Evolutionary conservation across 2,888 invertebrate genomes (phyloP).

Genomic region (Caenorhabditis becei): DNA sequence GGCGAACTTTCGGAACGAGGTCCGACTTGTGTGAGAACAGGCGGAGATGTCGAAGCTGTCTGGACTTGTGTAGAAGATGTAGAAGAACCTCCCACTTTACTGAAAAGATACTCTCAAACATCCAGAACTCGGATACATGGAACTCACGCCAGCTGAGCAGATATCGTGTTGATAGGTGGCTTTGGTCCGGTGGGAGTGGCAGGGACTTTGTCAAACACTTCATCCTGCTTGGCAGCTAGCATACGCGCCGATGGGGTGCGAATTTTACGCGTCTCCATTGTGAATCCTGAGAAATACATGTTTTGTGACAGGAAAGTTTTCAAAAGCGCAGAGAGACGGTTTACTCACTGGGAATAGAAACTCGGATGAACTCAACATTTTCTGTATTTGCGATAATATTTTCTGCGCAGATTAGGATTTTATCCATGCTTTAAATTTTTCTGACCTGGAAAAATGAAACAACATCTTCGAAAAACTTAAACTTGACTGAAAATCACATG

Average conservation of each 20-base stretch:
- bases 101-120: neutral
- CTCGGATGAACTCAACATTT: neutral
- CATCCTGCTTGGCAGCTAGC: conserved; percentile 46
- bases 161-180: neutral
- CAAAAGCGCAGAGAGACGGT: neutral
- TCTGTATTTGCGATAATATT: neutral
- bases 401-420: neutral
- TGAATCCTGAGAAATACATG: neutral
- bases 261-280: conserved; percentile 57
- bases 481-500: conserved; percentile 11
- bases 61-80: neutral
- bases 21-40: neutral
- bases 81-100: neutral
- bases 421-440: neutral
- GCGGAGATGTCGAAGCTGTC: neutral
- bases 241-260: conserved; percentile 47
- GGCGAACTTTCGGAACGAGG: neutral
- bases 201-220: conserved; percentile 17
- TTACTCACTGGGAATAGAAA: conserved; percentile 1
- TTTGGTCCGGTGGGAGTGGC: neutral
- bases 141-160: conserved; percentile 22
- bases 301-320: neutral
- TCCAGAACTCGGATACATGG: neutral
- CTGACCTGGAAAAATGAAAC: neutral
- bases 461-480: neutral